Evolutionary conservation across 2,888 invertebrate genomes (phyloP).

Genomic region (Autographa gamma): DNA sequence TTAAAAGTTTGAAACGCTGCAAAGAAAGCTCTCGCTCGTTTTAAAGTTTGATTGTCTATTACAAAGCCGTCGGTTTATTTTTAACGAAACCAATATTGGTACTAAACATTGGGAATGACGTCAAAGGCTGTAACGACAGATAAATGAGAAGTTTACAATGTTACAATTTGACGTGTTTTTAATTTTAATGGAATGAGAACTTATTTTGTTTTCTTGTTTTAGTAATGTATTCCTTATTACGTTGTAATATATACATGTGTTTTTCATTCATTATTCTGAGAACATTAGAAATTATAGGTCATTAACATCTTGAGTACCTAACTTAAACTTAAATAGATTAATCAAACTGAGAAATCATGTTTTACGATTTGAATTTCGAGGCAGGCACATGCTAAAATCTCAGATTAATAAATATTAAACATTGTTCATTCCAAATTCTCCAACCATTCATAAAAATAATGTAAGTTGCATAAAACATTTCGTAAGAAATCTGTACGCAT

Average conservation of each 20-base stretch:
- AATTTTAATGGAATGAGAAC: not conserved
- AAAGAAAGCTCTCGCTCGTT: constrained; percentile 67
- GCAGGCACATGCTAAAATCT: too few relatives aligned
- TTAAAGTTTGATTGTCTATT: constrained; percentile 78
- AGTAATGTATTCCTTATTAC: not conserved
- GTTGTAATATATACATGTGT: not conserved
- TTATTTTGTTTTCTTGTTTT: not conserved
- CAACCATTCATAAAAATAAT: not conserved
- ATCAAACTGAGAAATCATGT: too few relatives aligned
- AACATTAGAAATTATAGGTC: too few relatives aligned
- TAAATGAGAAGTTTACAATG: constrained; percentile 5
- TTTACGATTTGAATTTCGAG: too few relatives aligned
- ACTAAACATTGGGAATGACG: constrained; percentile 26
- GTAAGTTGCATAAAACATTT: not conserved
- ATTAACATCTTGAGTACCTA: too few relatives aligned
- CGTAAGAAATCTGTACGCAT: not conserved
- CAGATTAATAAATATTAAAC: too few relatives aligned
- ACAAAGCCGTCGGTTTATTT: constrained; percentile 62
- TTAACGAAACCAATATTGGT: constrained; percentile 58
- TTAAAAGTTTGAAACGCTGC: constrained; percentile 73
- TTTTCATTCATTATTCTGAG: too few relatives aligned
- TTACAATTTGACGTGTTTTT: not conserved
- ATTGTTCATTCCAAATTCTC: too few relatives aligned
- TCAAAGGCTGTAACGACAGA: constrained; percentile 21
- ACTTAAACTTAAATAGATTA: too few relatives aligned